phyloP scores from a whole-genome alignment of 2,113 vertebrate genomes.

The Grus americana region DNA sequence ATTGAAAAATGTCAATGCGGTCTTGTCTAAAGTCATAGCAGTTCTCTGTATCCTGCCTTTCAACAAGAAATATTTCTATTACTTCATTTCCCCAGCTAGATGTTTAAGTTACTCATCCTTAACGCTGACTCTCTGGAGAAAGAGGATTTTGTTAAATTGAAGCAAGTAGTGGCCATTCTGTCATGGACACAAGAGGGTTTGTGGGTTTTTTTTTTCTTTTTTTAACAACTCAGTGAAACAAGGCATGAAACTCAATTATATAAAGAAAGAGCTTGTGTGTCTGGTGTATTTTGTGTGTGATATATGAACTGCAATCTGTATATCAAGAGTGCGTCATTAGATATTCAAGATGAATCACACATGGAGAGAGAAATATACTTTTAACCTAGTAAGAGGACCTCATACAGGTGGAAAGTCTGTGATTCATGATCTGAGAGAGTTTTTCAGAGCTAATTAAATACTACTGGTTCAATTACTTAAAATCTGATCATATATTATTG shows the following conservation, averaged over 20 bases:
- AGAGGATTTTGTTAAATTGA: neutral
- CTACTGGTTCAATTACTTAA: slow-evolving; percentile 63
- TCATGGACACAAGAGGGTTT: neutral
- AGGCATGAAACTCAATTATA: neutral
- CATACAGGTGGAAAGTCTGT: slow-evolving; percentile 30
- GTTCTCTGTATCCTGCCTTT: neutral
- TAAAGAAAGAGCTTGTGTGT: neutral
- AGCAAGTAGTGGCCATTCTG: neutral
- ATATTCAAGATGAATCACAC: slow-evolving; percentile 54
- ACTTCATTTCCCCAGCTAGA: neutral
- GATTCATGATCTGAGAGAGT: slow-evolving; percentile 48
- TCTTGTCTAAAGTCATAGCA: neutral
- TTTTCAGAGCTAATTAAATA: slow-evolving; percentile 69
- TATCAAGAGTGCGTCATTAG: slow-evolving; percentile 22
- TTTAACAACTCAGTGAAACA: neutral
- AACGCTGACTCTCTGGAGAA: neutral
- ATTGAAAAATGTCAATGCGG: neutral
- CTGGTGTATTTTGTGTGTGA: neutral
- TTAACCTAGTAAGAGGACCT: slow-evolving; percentile 16
- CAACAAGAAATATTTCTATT: neutral
- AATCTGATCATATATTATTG: slow-evolving; percentile 50
- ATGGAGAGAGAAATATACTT: slow-evolving; percentile 47
- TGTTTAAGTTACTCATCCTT: neutral
- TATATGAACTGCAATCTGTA: neutral
- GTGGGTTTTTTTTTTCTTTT: neutral